These are phyloP conservation scores for Brachionus rotundiformis DNA, from an alignment of 1,140 invertebrate species.

Conservation along the genomic window DNA sequence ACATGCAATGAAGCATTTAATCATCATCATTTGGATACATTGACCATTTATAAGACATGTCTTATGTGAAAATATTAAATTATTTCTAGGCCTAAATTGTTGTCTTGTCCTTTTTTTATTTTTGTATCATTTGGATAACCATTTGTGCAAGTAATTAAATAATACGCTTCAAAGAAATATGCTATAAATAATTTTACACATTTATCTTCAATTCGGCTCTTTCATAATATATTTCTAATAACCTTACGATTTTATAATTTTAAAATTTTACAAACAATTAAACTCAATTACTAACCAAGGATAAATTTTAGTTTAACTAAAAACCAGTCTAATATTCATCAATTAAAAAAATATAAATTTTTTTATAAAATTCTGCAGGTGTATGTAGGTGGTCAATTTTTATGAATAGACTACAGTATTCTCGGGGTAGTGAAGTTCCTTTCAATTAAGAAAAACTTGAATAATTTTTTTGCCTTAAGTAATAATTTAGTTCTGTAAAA, in stretches of 20 bases:
- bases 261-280: slow-evolving; percentile 16
- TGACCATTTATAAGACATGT: background rate
- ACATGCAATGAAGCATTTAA: slow-evolving; percentile 50
- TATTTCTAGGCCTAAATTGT: background rate
- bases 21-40: slow-evolving; percentile 34
- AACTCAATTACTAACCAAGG: background rate
- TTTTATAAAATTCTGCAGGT: no score
- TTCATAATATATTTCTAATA: slow-evolving; percentile 14
- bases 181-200: background rate
- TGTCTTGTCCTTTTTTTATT: background rate
- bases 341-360: no score
- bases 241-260: background rate
- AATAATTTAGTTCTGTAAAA: no score
- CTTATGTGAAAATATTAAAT: slow-evolving; percentile 12
- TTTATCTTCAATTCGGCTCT: background rate
- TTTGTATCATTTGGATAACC: background rate
- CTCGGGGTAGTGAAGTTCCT: no score
- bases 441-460: no score
- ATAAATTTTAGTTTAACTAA: background rate
- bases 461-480: no score
- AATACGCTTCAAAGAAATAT: slow-evolving; percentile 15
- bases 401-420: no score
- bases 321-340: no score
- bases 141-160: background rate
- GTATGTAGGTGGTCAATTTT: no score